Evolutionary conservation across 1,140 invertebrate species (phyloP), one percentile per base, ranked within the genome.

Genomic region (Ips typographus): DNA sequence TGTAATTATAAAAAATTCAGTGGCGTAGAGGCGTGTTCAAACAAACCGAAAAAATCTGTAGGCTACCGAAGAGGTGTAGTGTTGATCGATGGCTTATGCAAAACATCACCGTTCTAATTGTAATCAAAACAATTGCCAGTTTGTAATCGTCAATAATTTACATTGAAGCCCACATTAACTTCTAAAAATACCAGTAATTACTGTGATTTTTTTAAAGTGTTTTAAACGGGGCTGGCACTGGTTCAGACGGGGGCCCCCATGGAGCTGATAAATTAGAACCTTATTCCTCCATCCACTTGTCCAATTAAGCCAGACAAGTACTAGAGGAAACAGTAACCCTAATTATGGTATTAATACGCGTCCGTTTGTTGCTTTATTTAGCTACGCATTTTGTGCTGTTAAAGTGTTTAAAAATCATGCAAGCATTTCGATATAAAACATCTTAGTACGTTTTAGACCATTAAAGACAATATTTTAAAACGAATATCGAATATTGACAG

Each of bases 271-370:
- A 49, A 49, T 49, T 49, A 47, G 44, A 47, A 47, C 22, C 44
- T 47, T n/a, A 47, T 47, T 47, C 44, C 44, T 47, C n/a, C 44
- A 49, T 22, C 44, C 44, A 49, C 1, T 49, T 49, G 44, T 49
- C 44, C 44, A 49, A 49, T 49, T 49, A 49, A 49, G 22, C 22
- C 22, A 22, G 22, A 22, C 44, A 6, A 49, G 7, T 3, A 22
- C 44, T 49, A 49, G 22, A 22, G 44, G 44, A 49, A 49, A 22
- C 44, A 49, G 44, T 49, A 49, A 49, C 44, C 44, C 44, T 22
- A 49, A 49, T 49, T 49, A 22, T 22, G 22, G 3, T 22, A 49
- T 8, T 49, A 49, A 49, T 8, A 6, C 3, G 44, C 22, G 44
- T 49, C 44, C 22, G 44, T 22, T 49, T 22, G 22, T 22, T 22